Evolutionary conservation across 2,113 vertebrate species (phyloP).

Genomic region (Indicator indicator): DNA sequence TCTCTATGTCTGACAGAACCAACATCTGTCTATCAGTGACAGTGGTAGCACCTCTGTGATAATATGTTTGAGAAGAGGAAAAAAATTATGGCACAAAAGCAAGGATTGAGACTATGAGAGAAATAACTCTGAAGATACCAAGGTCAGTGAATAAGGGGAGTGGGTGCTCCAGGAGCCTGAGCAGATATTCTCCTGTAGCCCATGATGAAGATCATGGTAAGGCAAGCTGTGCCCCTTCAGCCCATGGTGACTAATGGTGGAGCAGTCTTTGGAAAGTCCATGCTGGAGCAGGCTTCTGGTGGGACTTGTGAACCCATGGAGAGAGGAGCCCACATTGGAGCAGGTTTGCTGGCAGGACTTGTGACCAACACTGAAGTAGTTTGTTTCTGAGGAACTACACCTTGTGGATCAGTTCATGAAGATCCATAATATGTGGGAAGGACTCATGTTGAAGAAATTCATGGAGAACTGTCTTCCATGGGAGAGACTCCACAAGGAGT

Average conservation of each 20-base stretch:
- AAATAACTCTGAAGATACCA: too few species aligned
- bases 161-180: background rate
- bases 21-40: background rate
- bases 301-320: background rate
- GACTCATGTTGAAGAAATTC: background rate
- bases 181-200: background rate
- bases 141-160: background rate
- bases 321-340: background rate
- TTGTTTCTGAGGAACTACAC: background rate
- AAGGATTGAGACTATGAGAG: background rate
- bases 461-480: background rate
- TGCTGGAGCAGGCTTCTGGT: background rate
- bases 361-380: background rate
- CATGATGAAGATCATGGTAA: background rate
- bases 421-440: background rate
- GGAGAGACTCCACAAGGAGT: background rate
- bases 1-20: background rate
- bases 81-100: background rate
- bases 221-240: background rate
- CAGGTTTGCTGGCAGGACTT: background rate
- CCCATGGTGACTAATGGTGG: background rate
- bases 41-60: background rate
- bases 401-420: background rate
- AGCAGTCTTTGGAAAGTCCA: background rate
- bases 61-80: background rate